Base-by-base conservation (phyloP, 2,797 vertebrate genomes). In the Sebastes taczanowskii region DNA sequence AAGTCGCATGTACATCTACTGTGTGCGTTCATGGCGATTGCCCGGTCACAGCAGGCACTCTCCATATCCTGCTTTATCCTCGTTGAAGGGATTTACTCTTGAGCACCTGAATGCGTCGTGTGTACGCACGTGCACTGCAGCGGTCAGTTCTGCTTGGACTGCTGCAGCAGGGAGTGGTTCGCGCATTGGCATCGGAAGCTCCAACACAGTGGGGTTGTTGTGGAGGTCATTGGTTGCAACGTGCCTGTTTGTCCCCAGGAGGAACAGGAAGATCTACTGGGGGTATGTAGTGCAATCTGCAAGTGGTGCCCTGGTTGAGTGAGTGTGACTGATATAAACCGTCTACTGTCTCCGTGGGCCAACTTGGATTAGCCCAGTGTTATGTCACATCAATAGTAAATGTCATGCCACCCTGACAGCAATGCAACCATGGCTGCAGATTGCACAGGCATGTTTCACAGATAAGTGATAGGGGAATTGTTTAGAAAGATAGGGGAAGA, bases 61-160 rank as follows among this genome's bases (percentile, higher is more conserved):
- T 74, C 64, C n/a, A 2, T 62, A 53, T 66, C 74, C 86, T 11
- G 20, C 49, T 83, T 95, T 92, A 91, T 94, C 94, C 90, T 77
- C 67, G 60, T 67, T 87, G 79, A 94, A 85, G 76, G 89, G 93
- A 94, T 95, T 95, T 95, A 87, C 25, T 83, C 83, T 82, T 90
- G 90, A 91, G 78, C 84, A 86, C 62, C 66, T 84, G 71, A 75
- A 83, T 75, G 87, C 81, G 86, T 80, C 32, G 7, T 71, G 55
- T 32, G 38, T 67, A 55, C 67, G 71, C 82, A 53, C 67, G 23
- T 60, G 72, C 38, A 9, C 86, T 68, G 63, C 72, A 69, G 56
- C 72, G 1, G 29, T 80, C 71, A 63, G 27, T 68, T 71, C 60
- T 46, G 23, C 66, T n/a, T 25, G 77, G 63, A 52, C 62, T 59